Evolutionary conservation across 2,888 invertebrate species (phyloP).

Genomic region (Diarsia mendica): DNA sequence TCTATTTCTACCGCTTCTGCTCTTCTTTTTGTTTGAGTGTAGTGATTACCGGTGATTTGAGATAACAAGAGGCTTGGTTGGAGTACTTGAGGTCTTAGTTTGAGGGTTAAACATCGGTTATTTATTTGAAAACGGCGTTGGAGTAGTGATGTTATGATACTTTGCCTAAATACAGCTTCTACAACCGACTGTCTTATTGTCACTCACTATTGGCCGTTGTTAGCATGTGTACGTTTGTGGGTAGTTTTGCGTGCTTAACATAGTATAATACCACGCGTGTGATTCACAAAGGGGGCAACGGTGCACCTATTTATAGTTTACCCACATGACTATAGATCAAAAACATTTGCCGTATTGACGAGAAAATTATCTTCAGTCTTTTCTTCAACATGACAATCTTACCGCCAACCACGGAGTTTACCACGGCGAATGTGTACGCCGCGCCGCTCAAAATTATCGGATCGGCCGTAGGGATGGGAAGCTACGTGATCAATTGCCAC

Average conservation of each 20-base stretch:
- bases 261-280: not conserved
- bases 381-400: too few species aligned
- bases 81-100: slow-evolving; percentile 1
- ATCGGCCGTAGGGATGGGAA: slow-evolving; percentile 63
- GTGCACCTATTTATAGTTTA: not conserved
- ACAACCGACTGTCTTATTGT: not conserved
- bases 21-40: slow-evolving; percentile 27
- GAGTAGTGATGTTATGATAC: not conserved
- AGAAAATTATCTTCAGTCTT: not conserved
- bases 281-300: not conserved
- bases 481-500: slow-evolving; percentile 79
- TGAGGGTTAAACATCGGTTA: not conserved
- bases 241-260: not conserved
- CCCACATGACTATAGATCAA: not conserved
- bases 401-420: not conserved
- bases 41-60: slow-evolving; percentile 18
- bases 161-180: too few species aligned
- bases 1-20: slow-evolving; percentile 11
- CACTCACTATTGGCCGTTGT: not conserved
- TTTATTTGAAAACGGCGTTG: not conserved
- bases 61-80: slow-evolving; percentile 1
- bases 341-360: not conserved
- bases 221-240: not conserved
- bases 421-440: slow-evolving; percentile 36
- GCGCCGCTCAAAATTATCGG: slow-evolving; percentile 58